Evolutionary conservation across 2,888 invertebrate species (phyloP).

Genomic region (Watsonalla binaria): DNA sequence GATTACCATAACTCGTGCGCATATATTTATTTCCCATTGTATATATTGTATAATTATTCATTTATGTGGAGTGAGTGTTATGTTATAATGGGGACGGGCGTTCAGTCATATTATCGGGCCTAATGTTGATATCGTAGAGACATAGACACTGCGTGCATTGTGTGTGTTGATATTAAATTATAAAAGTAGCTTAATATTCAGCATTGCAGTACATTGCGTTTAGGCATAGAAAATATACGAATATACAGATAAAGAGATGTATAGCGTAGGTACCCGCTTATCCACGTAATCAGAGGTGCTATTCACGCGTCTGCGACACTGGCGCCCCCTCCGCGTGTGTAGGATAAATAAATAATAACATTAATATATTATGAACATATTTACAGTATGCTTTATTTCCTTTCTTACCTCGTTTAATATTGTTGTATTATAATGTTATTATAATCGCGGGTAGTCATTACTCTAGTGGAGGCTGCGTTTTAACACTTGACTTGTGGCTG

Average conservation of each 20-base stretch:
- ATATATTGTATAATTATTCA: constrained; percentile 68
- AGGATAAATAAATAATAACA: constrained; percentile 46
- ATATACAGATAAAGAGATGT: background rate
- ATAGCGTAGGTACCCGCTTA: background rate
- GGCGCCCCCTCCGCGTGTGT: constrained; percentile 45
- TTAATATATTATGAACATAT: constrained; percentile 65
- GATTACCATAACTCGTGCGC: constrained; percentile 58
- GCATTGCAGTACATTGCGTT: background rate
- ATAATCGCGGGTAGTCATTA: constrained; percentile 42
- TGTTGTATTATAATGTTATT: constrained; percentile 44
- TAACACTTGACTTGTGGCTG: constrained; percentile 44
- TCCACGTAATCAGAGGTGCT: constrained; percentile 12
- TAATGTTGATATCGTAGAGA: constrained; percentile 26
- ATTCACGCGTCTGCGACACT: constrained; percentile 7
- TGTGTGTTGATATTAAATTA: background rate
- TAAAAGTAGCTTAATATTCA: background rate
- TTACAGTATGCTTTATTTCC: constrained; percentile 47
- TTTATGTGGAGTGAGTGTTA: constrained; percentile 10
- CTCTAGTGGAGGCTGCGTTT: constrained; percentile 44
- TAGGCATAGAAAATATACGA: background rate
- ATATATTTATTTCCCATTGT: constrained; percentile 75
- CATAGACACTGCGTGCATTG: background rate
- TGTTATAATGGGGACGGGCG: constrained; percentile 31
- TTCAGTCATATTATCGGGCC: constrained; percentile 25
- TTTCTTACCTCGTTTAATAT: constrained; percentile 65